These are phyloP conservation scores for Himalopsyche anomala DNA, from an alignment of 2,888 invertebrate genomes.

Conservation along the genomic window DNA sequence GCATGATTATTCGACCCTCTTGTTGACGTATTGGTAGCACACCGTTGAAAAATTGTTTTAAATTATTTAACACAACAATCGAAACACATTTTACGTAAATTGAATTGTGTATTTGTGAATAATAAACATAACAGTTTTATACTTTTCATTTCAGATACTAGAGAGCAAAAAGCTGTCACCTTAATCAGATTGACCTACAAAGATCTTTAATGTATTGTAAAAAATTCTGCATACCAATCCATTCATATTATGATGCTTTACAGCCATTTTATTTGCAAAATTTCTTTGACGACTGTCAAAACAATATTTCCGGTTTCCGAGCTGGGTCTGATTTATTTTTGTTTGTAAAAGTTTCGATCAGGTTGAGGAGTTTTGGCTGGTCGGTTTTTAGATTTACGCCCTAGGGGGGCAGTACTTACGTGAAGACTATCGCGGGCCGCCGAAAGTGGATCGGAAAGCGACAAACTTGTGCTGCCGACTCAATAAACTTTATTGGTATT, in stretches of 20 bases:
- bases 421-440: slow-evolving; percentile 22
- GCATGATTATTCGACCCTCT: too few species aligned
- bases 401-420: slow-evolving; percentile 26
- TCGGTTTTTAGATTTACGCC: slow-evolving; percentile 41
- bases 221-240: background rate
- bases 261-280: slow-evolving; percentile 6
- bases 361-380: slow-evolving; percentile 34
- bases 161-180: background rate
- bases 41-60: too few species aligned
- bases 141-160: too few species aligned
- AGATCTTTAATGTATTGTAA: background rate
- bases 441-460: slow-evolving; percentile 53
- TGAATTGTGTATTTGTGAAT: too few species aligned
- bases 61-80: too few species aligned
- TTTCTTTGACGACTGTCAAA: slow-evolving; percentile 29
- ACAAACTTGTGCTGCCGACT: slow-evolving; percentile 41
- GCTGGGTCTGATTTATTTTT: slow-evolving; percentile 42
- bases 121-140: too few species aligned
- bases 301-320: slow-evolving; percentile 10
- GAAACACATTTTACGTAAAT: too few species aligned
- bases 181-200: background rate
- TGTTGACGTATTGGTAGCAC: too few species aligned
- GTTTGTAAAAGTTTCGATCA: slow-evolving; percentile 39
- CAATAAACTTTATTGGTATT: slow-evolving; percentile 1
- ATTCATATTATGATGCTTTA: background rate